Base-by-base conservation (phyloP, 2,113 vertebrate genomes). In the Notothenia rossii region DNA sequence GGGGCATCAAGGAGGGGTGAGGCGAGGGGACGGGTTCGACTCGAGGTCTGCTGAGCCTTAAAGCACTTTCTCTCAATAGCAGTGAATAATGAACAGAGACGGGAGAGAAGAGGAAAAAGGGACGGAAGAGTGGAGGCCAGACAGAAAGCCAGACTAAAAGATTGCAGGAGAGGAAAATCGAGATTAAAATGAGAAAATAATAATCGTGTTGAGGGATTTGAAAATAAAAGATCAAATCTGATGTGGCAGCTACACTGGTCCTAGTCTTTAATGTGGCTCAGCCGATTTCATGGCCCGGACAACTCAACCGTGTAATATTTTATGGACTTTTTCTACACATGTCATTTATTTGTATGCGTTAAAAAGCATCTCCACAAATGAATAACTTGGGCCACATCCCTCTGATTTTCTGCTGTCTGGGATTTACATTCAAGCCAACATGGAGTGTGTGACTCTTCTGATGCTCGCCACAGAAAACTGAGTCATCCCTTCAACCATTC, bases 401-500 rank as follows among this genome's bases (percentile, higher is more conserved):
- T 86, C 48, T 72, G 45, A 68, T 82, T 87, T 85, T 76, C 46
- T 77, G 49, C 66, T 17, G 55, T 84, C 70, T 78, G 84, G 25
- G 60, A 72, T 73, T 72, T 73, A 33, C 13, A 3, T 13, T 48
- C 4, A 29, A 62, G 59, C 80, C 77, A 71, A 59, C 33, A 2
- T 10, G 62, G 53, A 70, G 74, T 10, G 77, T 63, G 71, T 81
- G 61, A 29, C 79, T 78, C 69, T 61, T 55, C 76, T 29, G 14
- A 49, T 4, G 45, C 51, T 81, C 61, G 10, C 69, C 83, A 83
- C 61, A 85, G 49, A 89, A 75, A 79, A 81, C 86, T 84, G 89
- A 91, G 89, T 92, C 89, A 93, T 86, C 50, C 69, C 59, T 53
- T 68, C 68, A 79, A 73, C 79, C 67, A 62, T 75, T 84, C 81